Conservation (phyloP, 2,797 vertebrate genomes). For the Salmo trutta region DNA sequence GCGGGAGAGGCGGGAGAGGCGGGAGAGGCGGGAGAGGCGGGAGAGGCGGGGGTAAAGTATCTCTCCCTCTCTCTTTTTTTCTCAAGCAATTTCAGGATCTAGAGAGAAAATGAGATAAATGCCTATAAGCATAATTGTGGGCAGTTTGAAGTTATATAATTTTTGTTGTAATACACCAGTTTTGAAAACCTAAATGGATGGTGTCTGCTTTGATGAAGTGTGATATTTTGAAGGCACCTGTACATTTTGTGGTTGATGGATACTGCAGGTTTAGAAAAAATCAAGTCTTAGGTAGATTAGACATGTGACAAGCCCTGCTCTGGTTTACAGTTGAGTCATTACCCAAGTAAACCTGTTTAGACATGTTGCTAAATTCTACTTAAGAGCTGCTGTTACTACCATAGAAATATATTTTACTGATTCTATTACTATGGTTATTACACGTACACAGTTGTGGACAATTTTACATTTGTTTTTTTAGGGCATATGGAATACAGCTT, state of each 20-base stretch:
- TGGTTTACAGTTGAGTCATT: constrained; percentile 70
- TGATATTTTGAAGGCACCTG: constrained; percentile 66
- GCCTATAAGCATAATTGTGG: constrained; percentile 77
- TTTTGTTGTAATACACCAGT: constrained; percentile 81
- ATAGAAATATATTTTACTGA: not conserved
- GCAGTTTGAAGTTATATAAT: constrained; percentile 78
- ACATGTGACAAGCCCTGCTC: constrained; percentile 63
- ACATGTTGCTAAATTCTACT: constrained; percentile 61
- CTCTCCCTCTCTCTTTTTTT: constrained; percentile 71
- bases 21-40: too few relatives aligned
- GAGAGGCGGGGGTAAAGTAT: constrained; percentile 64
- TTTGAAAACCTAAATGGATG: constrained; percentile 65
- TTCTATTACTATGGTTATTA: not conserved
- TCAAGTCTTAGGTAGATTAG: constrained; percentile 46
- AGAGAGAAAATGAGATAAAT: constrained; percentile 96
- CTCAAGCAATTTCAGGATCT: constrained; percentile 97
- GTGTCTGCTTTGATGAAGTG: constrained; percentile 44
- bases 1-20: constrained; percentile 50
- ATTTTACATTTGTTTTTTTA: not conserved
- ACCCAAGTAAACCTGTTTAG: constrained; percentile 62
- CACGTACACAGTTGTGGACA: constrained; percentile 8
- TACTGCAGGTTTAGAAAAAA: constrained; percentile 14
- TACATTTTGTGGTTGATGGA: constrained; percentile 66
- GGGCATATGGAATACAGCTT: not conserved
- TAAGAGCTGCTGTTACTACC: constrained; percentile 10